Evolutionary conservation across 2,113 vertebrate genomes (phyloP).

Genomic region (Asarcornis scutulata): DNA sequence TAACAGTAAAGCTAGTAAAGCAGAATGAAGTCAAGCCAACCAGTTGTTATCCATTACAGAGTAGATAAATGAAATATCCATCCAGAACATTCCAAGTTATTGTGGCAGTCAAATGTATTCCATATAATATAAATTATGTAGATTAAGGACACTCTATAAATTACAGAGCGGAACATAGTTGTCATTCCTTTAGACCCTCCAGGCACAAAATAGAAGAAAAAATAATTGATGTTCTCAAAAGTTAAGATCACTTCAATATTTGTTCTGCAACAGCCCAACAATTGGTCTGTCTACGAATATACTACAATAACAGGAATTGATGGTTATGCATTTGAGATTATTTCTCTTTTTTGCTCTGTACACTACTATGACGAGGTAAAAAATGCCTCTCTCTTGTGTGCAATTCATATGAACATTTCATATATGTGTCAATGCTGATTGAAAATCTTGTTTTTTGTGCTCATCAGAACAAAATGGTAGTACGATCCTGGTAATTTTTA

Average conservation of each 20-base stretch:
- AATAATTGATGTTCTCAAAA: slow-evolving; percentile 12
- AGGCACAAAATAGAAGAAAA: slow-evolving; percentile 19
- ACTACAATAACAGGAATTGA: not conserved
- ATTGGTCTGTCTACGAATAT: not conserved
- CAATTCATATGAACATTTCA: not conserved
- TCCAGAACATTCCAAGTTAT: not conserved
- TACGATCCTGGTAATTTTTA: slow-evolving; percentile 45
- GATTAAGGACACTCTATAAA: slow-evolving; percentile 9
- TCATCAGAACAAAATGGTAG: slow-evolving; percentile 9
- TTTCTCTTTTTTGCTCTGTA: not conserved
- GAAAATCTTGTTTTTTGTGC: slow-evolving; percentile 12
- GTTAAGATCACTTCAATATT: not conserved
- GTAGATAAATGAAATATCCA: not conserved
- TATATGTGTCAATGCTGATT: not conserved
- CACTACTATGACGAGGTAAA: not conserved
- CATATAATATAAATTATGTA: not conserved
- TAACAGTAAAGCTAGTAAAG: not conserved
- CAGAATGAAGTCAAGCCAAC: not conserved
- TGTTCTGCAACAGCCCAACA: not conserved
- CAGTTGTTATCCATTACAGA: slow-evolving; percentile 5
- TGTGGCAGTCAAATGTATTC: not conserved
- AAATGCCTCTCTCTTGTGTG: not conserved
- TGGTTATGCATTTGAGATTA: not conserved
- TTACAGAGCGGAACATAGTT: not conserved
- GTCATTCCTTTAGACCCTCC: slow-evolving; percentile 6